phyloP scores from a whole-genome alignment of 64 coral and sea anemone genomes.

The Platygyra sinensis region DNA sequence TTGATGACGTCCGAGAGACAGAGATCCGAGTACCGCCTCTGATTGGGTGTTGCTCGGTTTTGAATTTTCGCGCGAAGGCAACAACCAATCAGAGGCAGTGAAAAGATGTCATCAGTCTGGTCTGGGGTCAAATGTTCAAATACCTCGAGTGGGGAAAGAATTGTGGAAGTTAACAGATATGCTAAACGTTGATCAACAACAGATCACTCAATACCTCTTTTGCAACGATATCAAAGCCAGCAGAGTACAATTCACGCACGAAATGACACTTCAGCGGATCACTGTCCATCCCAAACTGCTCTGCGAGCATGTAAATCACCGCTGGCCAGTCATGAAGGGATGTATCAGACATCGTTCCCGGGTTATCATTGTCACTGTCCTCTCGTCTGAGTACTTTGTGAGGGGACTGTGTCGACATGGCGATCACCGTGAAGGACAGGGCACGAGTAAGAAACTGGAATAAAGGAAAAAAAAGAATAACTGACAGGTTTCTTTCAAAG shows the following conservation, averaged over 20 bases:
- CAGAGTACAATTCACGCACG: constrained; percentile 78
- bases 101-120: no score
- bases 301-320: constrained; percentile 67
- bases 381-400: constrained; percentile 13
- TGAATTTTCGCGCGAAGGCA: no score
- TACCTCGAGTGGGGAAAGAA: no score
- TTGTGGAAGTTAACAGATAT: no score
- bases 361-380: constrained; percentile 25
- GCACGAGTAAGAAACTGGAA: constrained; percentile 74
- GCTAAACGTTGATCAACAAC: no score
- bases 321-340: constrained; percentile 67
- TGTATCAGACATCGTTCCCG: neutral
- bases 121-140: no score
- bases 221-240: constrained; percentile 68
- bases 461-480: neutral
- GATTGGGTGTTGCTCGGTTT: no score
- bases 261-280: constrained; percentile 71
- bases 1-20: no score
- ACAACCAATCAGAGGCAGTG: no score
- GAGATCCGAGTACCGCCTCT: no score
- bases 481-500: no score
- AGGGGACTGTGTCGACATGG: constrained; percentile 16
- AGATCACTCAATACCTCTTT: constrained; percentile 59
- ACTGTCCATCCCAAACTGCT: constrained; percentile 77
- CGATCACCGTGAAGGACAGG: constrained; percentile 55